These are phyloP conservation scores for Macrosiphum euphorbiae DNA, from an alignment of 2,888 invertebrate species.

Conservation along the genomic window DNA sequence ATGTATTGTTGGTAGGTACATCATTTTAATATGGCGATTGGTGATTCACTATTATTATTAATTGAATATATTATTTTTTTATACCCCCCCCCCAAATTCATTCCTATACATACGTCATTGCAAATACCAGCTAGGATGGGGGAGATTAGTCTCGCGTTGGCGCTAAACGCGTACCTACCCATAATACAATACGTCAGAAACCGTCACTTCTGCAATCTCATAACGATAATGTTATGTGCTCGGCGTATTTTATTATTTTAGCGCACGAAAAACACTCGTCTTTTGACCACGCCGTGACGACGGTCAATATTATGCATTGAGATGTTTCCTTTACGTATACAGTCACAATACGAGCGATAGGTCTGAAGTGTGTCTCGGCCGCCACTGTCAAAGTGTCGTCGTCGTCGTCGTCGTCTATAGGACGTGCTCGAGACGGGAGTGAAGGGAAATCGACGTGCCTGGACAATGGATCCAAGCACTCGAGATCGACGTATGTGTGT, in stretches of 20 bases:
- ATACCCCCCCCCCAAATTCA: no score
- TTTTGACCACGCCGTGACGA: constrained; percentile 7
- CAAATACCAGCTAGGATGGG: background rate
- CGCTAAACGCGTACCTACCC: background rate
- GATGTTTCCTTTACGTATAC: background rate
- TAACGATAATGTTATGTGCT: background rate
- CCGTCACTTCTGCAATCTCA: background rate
- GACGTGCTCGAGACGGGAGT: constrained; percentile 22
- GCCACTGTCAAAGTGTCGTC: constrained; percentile 48
- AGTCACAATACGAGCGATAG: constrained; percentile 41
- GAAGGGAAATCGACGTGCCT: constrained; percentile 48
- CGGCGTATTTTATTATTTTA: constrained; percentile 22
- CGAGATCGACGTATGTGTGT: constrained; percentile 40
- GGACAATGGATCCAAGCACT: constrained; percentile 55
- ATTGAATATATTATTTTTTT: no score
- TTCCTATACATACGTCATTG: no score
- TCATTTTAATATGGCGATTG: no score
- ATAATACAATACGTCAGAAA: background rate
- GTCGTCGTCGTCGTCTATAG: background rate
- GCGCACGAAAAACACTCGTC: constrained; percentile 23
- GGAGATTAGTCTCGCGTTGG: background rate
- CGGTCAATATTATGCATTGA: constrained; percentile 38
- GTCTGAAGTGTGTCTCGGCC: constrained; percentile 51
- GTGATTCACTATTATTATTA: no score
- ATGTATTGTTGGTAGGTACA: no score